phyloP scores from a whole-genome alignment of 2,888 invertebrate species.

The Lasioglossum villosulum region DNA sequence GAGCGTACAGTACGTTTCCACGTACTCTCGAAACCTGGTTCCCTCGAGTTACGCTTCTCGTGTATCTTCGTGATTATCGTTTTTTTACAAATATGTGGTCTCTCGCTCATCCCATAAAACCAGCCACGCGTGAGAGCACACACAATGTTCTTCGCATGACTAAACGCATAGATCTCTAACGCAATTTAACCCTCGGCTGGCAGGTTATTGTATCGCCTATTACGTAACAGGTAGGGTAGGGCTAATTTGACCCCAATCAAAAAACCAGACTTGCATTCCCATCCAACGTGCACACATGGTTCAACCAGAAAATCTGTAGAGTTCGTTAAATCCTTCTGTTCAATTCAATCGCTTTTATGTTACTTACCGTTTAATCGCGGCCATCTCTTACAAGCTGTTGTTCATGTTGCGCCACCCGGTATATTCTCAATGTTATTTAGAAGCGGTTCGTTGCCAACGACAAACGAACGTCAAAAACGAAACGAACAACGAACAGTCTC shows the following conservation, averaged over 20 bases:
- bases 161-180: constrained; percentile 12
- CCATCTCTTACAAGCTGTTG: too few species aligned
- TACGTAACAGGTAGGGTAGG: constrained; percentile 10
- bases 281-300: background rate
- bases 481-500: too few species aligned
- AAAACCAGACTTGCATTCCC: background rate
- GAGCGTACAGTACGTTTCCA: background rate
- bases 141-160: constrained; percentile 17
- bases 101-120: constrained; percentile 3
- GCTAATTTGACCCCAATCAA: constrained; percentile 13
- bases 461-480: too few species aligned
- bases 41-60: background rate
- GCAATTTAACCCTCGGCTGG: constrained; percentile 13
- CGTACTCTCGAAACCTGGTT: background rate
- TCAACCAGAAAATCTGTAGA: background rate
- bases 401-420: too few species aligned
- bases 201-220: constrained; percentile 14
- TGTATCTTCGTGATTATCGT: constrained; percentile 6
- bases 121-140: constrained; percentile 7
- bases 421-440: too few species aligned
- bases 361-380: too few species aligned
- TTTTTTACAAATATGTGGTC: background rate
- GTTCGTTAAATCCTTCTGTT: too few species aligned
- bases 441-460: too few species aligned
- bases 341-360: too few species aligned